These are phyloP conservation scores for Orchesella cincta DNA, from an alignment of 1,140 invertebrate species.

Conservation along the genomic window DNA sequence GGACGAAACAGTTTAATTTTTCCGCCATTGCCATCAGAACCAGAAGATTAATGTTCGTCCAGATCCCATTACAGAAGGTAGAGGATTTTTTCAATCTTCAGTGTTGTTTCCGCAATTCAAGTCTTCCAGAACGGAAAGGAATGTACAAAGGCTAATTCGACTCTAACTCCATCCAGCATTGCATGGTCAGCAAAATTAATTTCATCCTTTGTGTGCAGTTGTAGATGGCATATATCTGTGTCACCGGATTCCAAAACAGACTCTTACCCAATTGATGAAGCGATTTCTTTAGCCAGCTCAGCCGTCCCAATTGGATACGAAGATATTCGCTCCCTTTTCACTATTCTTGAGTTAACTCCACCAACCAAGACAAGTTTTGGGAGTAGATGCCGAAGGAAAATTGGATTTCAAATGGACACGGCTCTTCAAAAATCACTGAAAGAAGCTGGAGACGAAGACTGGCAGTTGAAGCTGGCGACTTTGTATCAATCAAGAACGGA, in stretches of 20 bases:
- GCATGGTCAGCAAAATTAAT: background rate
- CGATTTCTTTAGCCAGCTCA: background rate
- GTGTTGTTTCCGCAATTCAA: background rate
- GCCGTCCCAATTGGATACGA: background rate
- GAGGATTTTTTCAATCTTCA: no score
- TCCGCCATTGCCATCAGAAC: no score
- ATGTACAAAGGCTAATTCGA: background rate
- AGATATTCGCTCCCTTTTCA: background rate
- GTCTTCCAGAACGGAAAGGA: background rate
- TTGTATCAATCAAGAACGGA: background rate
- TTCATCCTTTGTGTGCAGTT: background rate
- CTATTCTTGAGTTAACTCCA: background rate
- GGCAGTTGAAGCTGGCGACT: constrained; percentile 19
- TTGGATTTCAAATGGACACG: no score
- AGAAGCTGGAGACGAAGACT: background rate
- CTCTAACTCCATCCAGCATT: background rate
- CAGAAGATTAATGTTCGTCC: no score
- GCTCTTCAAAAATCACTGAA: background rate
- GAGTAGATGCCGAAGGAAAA: background rate
- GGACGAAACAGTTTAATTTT: no score
- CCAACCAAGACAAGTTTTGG: background rate
- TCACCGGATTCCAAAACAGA: background rate
- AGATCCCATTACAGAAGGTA: no score
- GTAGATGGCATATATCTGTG: background rate
- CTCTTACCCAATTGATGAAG: constrained; percentile 3